Evolutionary conservation across 2,113 vertebrate genomes (phyloP).

Genomic region (Perca schrenkii): DNA sequence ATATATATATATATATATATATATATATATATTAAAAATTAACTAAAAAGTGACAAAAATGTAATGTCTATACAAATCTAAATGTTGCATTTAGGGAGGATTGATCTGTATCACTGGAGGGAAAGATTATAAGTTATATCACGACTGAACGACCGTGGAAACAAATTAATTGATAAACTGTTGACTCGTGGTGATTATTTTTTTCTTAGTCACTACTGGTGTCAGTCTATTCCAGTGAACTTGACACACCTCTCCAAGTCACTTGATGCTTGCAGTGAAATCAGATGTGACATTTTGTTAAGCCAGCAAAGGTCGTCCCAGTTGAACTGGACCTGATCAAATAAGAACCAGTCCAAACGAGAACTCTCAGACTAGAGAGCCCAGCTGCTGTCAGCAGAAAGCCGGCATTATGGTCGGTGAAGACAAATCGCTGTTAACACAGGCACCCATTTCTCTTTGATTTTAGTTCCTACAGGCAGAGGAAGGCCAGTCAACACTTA

Average conservation of each 20-base stretch:
- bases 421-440: conserved; percentile 12
- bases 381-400: conserved; percentile 21
- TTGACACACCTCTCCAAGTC: conserved; percentile 53
- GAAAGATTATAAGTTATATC: not conserved
- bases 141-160: not conserved
- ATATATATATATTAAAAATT: too few species aligned
- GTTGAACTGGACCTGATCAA: conserved; percentile 60
- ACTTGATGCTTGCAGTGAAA: conserved; percentile 67
- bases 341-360: conserved; percentile 44
- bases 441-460: conserved; percentile 24
- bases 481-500: not conserved
- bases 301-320: conserved; percentile 67
- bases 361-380: conserved; percentile 13
- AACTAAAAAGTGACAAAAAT: not conserved
- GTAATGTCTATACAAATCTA: not conserved
- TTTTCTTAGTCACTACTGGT: conserved; percentile 34
- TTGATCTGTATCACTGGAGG: not conserved
- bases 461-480: conserved; percentile 9
- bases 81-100: not conserved
- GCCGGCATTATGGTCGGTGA: conserved; percentile 28
- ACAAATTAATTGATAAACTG: not conserved
- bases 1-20: too few species aligned
- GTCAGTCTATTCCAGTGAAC: conserved; percentile 45
- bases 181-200: conserved; percentile 2
- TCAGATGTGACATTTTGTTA: conserved; percentile 75